Evolutionary conservation across 2,888 invertebrate genomes (phyloP).

Genomic region (Andrena dorsata): DNA sequence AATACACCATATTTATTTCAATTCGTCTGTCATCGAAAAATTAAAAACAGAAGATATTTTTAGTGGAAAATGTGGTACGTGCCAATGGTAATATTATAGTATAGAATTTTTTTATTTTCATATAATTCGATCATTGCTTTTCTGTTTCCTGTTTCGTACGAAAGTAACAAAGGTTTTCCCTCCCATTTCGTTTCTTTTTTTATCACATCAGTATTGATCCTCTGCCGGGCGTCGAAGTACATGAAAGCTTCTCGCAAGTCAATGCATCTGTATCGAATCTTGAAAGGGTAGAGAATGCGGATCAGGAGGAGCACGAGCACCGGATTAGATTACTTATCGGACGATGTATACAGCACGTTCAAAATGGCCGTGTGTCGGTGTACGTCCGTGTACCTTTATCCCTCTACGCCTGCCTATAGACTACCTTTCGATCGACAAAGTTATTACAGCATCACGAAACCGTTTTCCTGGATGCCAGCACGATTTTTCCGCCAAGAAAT

Average conservation of each 20-base stretch:
- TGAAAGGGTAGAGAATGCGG: slow-evolving; percentile 64
- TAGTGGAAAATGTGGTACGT: too few species aligned
- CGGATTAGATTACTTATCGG: slow-evolving; percentile 77
- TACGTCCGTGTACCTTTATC: slow-evolving; percentile 10
- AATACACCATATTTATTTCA: too few species aligned
- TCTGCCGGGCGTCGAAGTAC: slow-evolving; percentile 17
- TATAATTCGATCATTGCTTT: background rate
- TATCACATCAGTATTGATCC: slow-evolving; percentile 48
- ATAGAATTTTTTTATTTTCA: background rate
- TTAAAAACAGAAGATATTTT: too few species aligned
- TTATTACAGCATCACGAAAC: slow-evolving; percentile 49
- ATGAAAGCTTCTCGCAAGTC: slow-evolving; percentile 56
- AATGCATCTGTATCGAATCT: slow-evolving; percentile 66
- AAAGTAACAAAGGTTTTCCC: background rate
- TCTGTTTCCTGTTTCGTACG: slow-evolving; percentile 8
- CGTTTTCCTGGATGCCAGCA: slow-evolving; percentile 22
- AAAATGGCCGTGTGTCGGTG: slow-evolving; percentile 50
- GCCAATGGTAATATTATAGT: background rate
- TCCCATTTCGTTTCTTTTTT: slow-evolving; percentile 4
- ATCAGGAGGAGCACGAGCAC: slow-evolving; percentile 67
- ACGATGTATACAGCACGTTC: slow-evolving; percentile 61
- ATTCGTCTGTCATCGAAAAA: too few species aligned
- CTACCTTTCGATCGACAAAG: slow-evolving; percentile 37
- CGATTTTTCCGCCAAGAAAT: slow-evolving; percentile 15
- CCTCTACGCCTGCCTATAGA: background rate